Conservation (phyloP, 1,140 invertebrate species). For the Chrysomallon squamiferum region DNA sequence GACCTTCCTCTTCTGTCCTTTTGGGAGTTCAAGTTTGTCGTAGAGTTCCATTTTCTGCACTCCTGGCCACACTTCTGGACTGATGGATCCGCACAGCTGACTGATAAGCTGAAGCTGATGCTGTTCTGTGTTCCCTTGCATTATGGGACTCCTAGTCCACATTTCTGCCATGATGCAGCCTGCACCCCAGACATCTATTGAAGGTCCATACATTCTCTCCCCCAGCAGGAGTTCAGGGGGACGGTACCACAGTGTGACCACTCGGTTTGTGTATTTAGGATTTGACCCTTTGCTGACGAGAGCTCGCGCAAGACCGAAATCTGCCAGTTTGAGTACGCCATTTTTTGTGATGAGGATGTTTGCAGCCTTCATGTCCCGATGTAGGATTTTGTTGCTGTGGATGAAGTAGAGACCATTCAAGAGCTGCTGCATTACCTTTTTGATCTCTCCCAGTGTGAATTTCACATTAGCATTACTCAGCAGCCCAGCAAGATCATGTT, state of each 20-base stretch:
- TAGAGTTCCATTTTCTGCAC: constrained; percentile 93
- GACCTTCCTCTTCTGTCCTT: constrained; percentile 88
- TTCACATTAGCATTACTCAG: constrained; percentile 96
- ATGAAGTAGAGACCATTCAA: constrained; percentile 97
- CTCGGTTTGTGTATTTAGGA: constrained; percentile 92
- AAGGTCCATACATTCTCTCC: constrained; percentile 88
- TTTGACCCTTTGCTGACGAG: constrained; percentile 83
- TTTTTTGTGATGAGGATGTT: constrained; percentile 98
- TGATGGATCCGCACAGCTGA: constrained; percentile 96
- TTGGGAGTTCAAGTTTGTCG: constrained; percentile 88
- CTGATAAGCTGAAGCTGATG: constrained; percentile 95
- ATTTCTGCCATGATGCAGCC: constrained; percentile 99
- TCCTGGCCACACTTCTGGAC: constrained; percentile 89
- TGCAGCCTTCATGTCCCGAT: constrained; percentile 98
- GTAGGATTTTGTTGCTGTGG: constrained; percentile 92
- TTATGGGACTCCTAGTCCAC: constrained; percentile 89
- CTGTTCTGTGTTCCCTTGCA: constrained; percentile 92
- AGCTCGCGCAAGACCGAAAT: constrained; percentile 75
- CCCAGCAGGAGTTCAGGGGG: constrained; percentile 89
- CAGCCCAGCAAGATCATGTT: constrained; percentile 97
- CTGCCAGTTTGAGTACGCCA: constrained; percentile 75
- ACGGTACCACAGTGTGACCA: constrained; percentile 98
- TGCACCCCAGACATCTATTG: constrained; percentile 98
- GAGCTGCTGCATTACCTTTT: constrained; percentile 96
- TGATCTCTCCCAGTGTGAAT: constrained; percentile 95